Base-by-base conservation (phyloP, 1,140 invertebrate genomes). In the Homarus americanus region DNA sequence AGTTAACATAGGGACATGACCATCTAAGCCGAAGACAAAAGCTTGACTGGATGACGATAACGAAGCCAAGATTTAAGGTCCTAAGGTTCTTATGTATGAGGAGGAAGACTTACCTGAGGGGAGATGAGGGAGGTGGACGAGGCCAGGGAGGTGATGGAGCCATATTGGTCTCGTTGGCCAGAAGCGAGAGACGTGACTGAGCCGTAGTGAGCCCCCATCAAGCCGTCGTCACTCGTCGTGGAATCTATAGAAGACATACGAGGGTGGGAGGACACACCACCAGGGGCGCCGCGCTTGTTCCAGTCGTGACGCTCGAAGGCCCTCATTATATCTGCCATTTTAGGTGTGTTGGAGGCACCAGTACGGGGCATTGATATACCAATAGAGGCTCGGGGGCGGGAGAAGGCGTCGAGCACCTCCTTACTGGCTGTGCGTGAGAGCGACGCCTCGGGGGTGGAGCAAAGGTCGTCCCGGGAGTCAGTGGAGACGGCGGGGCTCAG, bases 121-220 rank as follows among this genome's bases (percentile, higher is more conserved):
- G 96, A 96, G 88, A 96, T 96, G 3, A 96, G 93, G 90, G 96
- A 96, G 0, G 96, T 96, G 44, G 95, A 95, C 17, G 95, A 96
- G 0, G 96, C 95, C 7, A 96, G 91, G 2, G 96, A 96, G 5
- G 95, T 96, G 89, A 96, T 95, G 92, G 95, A 96, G 20, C 95
- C 96, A 93, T 96, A 96, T 78, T 96, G 96, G 91, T 95, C 95
- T 69, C 94, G 94, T 40, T 92, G 92, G 5, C 93, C 93, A 2
- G 94, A 94, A 17, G 94, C 93, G 15, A 94, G 92, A 36, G 93
- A 94, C 10, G 93, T 94, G 24, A 94, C 93, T 9, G 94, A 95
- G 5, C 94, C 94, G 82, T 94, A 94, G 49, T 82, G 94, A 93
- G 76, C 93, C 91, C 66, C 93, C 89, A 93, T 92, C 92, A 92